Base-by-base conservation (phyloP, 2,113 vertebrate genomes). In the Macrotus californicus region DNA sequence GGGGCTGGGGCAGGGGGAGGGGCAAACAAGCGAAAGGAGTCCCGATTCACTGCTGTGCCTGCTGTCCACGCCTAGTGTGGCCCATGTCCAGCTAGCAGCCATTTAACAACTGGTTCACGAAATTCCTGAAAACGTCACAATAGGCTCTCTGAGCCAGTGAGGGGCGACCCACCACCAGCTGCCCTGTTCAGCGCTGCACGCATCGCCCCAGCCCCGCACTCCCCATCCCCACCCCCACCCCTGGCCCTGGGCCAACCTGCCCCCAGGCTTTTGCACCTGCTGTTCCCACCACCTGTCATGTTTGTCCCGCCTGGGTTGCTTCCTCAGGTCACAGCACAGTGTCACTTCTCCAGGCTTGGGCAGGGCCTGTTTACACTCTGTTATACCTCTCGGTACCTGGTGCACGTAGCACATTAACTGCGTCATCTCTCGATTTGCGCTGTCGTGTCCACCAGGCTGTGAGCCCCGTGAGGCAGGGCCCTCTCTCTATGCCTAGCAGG, bases 151-250 rank as follows among this genome's bases (percentile, higher is more conserved):
- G 56, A 56, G 52, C 31, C 14, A 3, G 86, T 0, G 1, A 31
- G 50, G 1, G 1, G 26, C 13, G 7, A 12, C 66, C 41, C 15
- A 1, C 24, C 0, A 1, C 9, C n/a, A 5, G 34, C 3, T 1
- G 1, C 2, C 70, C 72, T 6, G 16, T 22, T 31, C 34, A 14
- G 46, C 2, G 39, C 43, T 64, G 73, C 29, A 39, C 4, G 19
- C 59, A 8, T 15, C 21, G 1, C 18, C 41, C 41, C 24, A 6
- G 54, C 5, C 46, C 43, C n/a, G 11, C 2, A 4, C 7, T 0
- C 50, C 26, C 67, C n/a, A n/a, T n/a, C n/a, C 22, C 54, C 52
- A 56, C 21, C 22, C 24, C 56, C 56, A 0, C 22, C 54, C 21
- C 54, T 5, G 24, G 1, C 50, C 34, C 76, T 0, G 4, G 46